Base-by-base conservation (phyloP, 2,888 invertebrate genomes). In the Conomelus anceps region DNA sequence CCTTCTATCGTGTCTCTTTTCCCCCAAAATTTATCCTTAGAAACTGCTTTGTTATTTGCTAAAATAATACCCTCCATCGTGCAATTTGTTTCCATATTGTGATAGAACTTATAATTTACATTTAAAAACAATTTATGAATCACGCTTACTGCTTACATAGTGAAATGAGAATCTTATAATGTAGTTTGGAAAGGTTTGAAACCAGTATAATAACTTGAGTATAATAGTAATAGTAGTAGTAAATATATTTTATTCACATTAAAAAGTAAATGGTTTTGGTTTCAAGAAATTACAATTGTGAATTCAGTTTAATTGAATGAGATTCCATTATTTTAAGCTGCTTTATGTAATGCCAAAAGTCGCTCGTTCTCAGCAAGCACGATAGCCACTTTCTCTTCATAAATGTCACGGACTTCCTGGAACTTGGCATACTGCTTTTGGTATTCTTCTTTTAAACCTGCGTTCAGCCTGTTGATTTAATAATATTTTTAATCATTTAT, bases 381-480 rank as follows among this genome's bases (percentile, higher is more conserved):
- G 0, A 95, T 93, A 84, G 94, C 93, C 0, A 96, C 95, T 91
- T 96, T 95, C 91, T 95, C 94, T 91, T 96, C 96, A 92, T 96
- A 96, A 87, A 96, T 96, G 84, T 94, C 94, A 90, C 95, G 94
- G 13, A 96, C 93, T 92, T 96, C 95, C 94, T 96, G 94, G 92
- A 97, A 97, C 88, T 97, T 94, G 84, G 94, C 95, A 23, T 97
- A 94, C 92, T 97, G 97, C 4, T 96, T 95, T 92, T 96, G 96
- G 92, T 97, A 97, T 93, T 97, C 97, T 89, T 95, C 94, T 92
- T 96, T 96, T 29, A 97, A 94, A 92, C 97, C 96, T 22, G 96
- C 96, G 92, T 97, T 97, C 90, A 97, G 94, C 89, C 92, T 92
- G 88, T 63, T 20, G 63, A 63, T 1, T n/a, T n/a, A n/a, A 1